These are phyloP conservation scores for Rhopalosiphum maidis DNA, from an alignment of 1,140 invertebrate species.

Conservation along the genomic window DNA sequence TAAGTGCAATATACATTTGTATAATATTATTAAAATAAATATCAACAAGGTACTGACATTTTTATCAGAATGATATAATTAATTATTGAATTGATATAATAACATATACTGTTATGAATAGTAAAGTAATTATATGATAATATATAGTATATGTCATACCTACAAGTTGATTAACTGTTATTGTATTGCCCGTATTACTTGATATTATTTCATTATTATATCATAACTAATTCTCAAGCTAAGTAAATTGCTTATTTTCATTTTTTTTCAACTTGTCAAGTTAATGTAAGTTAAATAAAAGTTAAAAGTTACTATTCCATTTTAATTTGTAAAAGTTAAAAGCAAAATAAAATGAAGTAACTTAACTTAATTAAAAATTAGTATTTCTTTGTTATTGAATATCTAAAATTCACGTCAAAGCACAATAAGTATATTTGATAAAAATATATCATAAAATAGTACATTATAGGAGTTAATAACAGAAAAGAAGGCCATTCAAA, in stretches of 20 bases:
- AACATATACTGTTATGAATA: no score
- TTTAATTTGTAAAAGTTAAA: not conserved
- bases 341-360: not conserved
- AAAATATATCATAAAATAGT: no score
- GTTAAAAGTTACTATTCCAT: not conserved
- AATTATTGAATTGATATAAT: no score
- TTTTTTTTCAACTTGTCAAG: not conserved
- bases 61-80: no score
- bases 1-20: not conserved
- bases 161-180: not conserved
- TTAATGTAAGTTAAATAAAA: not conserved
- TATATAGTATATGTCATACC: no score
- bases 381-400: no score
- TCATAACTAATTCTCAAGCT: not conserved
- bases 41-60: not conserved
- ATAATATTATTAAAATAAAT: not conserved
- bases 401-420: no score
- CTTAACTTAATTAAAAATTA: no score
- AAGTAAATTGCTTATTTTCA: not conserved
- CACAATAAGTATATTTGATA: no score
- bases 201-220: not conserved
- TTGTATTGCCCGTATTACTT: not conserved
- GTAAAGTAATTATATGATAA: not conserved
- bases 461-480: no score
- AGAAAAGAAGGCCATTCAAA: no score